Base-by-base conservation (phyloP, 2,113 vertebrate species). In the Oryzias melastigma region DNA sequence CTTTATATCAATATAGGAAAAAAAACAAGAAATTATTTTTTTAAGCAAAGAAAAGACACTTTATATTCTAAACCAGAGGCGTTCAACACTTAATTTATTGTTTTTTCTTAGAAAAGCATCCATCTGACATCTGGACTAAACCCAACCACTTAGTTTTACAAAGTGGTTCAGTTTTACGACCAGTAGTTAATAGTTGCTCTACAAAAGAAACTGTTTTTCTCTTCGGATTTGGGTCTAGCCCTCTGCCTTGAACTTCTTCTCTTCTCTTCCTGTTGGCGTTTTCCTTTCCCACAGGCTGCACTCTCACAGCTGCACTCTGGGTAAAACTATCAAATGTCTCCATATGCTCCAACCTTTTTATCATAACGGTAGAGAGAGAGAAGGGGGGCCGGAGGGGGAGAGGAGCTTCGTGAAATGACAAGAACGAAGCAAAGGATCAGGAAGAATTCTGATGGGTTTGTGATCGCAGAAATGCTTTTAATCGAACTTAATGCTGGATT, bases 291-390 rank as follows among this genome's bases (percentile, higher is more conserved):
- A 78, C 84, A 80, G 71, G 57, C 74, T 71, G 58, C 1, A 27
- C 49, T 75, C 72, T 61, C 77, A 74, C 80, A 83, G 75, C 49
- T 71, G 80, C 77, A 87, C 69, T 78, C 22, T 83, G 82, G 82
- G 82, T 75, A 83, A 64, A 67, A 78, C 57, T 68, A 84, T 78
- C 72, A 72, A 62, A 77, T 75, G 46, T 84, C 85, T 72, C 65
- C 71, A 76, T 48, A 42, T 71, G 78, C 61, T 40, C 50, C 53
- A 62, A 68, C 46, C 35, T 64, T 67, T 22, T 35, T 71, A 5
- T 24, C 58, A 49, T 49, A 61, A 55, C 58, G 19, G 49, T n/a
- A 19, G 5, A 41, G 20, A 44, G 0, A 25, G 44, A 15, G 35
- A 52, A 52, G 17, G 8, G 40, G 29, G 18, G 14, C 16, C 25